Base-by-base conservation (phyloP, 2,797 vertebrate genomes). In the Choloepus didactylus region DNA sequence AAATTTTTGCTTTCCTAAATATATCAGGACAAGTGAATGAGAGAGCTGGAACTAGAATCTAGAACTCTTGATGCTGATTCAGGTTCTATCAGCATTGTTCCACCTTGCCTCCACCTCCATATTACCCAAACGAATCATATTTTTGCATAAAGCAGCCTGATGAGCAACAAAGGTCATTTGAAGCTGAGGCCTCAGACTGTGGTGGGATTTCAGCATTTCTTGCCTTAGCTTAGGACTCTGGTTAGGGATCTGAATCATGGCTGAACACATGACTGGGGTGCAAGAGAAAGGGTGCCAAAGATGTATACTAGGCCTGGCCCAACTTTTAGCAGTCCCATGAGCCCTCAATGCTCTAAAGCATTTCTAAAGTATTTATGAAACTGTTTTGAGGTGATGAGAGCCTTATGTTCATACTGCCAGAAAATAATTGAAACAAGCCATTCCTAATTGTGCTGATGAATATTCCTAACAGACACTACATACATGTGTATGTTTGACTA, bases 341-440 rank as follows among this genome's bases (percentile, higher is more conserved):
- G 29, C 41, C 67, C 15, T 38, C 31, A 60, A 31, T 19, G 29
- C 46, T 77, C 29, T 2, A 23, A 90, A 90, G 44, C 41, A 56
- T 84, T 91, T 93, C 72, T 41, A 77, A 51, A 90, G 23, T 35
- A 83, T 11, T 23, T 76, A 46, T 70, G 54, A 87, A 72, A 59
- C 38, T 66, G 80, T 49, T 64, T 91, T 64, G 60, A 72, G 59
- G 8, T 67, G 14, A 38, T 77, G 41, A 87, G 72, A 82, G 54
- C 10, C 76, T 51, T 77, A 46, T 19, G 10, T 44, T 82, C 41
- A 41, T 23, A 69, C 16, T 29, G 27, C 77, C 29, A 83, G 51
- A 83, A 83, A 82, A 88, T 83, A 83, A 77, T 69, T 69, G n/a
- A 41, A 87, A 82, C 8, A 69, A 91, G 51, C 27, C 21, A 92